These are phyloP conservation scores for Acanthococcus lagerstroemiae DNA, from an alignment of 2,888 invertebrate genomes.

Conservation along the genomic window DNA sequence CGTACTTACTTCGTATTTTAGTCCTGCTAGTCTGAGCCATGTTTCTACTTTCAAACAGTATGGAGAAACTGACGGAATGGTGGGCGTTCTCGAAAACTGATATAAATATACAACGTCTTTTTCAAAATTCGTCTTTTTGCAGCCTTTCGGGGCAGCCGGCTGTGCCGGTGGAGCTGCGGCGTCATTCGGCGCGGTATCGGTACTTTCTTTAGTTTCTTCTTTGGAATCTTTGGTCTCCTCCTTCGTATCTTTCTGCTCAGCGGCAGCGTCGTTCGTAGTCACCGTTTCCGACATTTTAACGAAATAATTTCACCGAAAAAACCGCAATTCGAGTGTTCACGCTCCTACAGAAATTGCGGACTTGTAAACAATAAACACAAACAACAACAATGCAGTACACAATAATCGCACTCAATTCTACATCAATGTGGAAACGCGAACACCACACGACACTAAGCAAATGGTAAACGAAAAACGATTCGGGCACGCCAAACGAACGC, in stretches of 20 bases:
- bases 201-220: slow-evolving; percentile 35
- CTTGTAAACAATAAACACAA: background rate
- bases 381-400: background rate
- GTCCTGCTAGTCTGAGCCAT: slow-evolving; percentile 80
- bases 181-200: slow-evolving; percentile 33
- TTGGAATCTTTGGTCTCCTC: slow-evolving; percentile 26
- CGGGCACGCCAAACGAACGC: background rate
- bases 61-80: slow-evolving; percentile 81
- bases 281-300: slow-evolving; percentile 7
- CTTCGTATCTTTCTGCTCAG: background rate
- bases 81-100: slow-evolving; percentile 82
- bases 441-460: background rate
- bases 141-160: slow-evolving; percentile 41
- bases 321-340: background rate
- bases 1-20: slow-evolving; percentile 88
- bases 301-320: background rate
- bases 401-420: background rate
- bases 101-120: slow-evolving; percentile 89
- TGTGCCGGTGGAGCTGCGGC: slow-evolving; percentile 35
- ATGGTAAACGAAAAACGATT: background rate
- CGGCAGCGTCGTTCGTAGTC: background rate
- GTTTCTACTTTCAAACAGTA: slow-evolving; percentile 94
- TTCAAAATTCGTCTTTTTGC: slow-evolving; percentile 79
- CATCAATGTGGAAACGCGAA: background rate
- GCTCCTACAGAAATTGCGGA: background rate